A percentile compares a stretch with the other conserved stretches of the same genome.
Evolutionary conservation across 2,888 invertebrate genomes (phyloP).

Genomic region (Oscheius sp.): DNA sequence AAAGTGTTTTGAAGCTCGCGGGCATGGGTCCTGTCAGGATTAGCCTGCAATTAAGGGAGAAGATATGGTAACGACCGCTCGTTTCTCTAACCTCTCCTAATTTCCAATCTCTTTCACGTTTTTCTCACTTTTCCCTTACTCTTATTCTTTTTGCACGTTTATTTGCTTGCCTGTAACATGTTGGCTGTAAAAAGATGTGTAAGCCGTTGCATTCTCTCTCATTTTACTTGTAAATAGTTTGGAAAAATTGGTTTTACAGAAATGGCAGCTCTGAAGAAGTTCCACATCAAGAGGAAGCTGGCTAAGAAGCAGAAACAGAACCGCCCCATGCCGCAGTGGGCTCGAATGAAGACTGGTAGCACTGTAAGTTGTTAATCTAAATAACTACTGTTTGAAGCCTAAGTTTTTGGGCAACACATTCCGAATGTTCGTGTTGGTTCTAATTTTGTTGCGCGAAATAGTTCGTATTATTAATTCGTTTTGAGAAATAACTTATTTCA

Average conservation of each 20-base stretch:
- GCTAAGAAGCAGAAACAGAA: conserved; percentile 98
- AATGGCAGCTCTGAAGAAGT: conserved; percentile 97
- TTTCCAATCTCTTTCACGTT: too few relatives aligned
- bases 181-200: too few relatives aligned
- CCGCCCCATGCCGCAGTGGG: conserved; percentile 98
- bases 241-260: not conserved
- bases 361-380: conserved; percentile 85
- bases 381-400: not conserved
- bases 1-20: too few relatives aligned
- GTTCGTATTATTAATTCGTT: not conserved
- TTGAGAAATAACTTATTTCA: not conserved
- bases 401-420: conserved; percentile 2
- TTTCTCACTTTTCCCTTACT: too few relatives aligned
- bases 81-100: too few relatives aligned
- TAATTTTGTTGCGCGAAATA: not conserved
- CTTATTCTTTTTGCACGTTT: too few relatives aligned
- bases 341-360: conserved; percentile 97
- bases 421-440: not conserved
- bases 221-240: too few relatives aligned
- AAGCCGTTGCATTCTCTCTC: too few relatives aligned
- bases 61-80: too few relatives aligned
- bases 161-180: too few relatives aligned
- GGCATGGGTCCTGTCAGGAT: too few relatives aligned
- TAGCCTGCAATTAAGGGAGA: too few relatives aligned
- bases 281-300: conserved; percentile 95